These are phyloP conservation scores for Philhelius pedissequus DNA, from an alignment of 2,888 invertebrate genomes.

Conservation along the genomic window DNA sequence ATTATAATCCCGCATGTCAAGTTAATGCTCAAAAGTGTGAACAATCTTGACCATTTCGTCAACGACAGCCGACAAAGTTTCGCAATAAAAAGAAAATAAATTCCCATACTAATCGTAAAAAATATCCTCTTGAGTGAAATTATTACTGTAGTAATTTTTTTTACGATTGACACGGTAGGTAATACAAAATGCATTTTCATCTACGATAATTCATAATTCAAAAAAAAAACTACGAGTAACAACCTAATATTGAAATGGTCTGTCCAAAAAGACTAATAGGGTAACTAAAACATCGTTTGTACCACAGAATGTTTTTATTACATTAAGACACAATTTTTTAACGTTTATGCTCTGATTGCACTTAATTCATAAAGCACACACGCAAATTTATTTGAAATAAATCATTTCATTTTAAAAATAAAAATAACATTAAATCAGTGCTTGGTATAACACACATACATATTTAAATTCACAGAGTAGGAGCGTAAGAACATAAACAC, in stretches of 20 bases:
- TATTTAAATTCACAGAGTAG: neutral
- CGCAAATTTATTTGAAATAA: slow-evolving; percentile 56
- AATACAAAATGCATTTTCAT: neutral
- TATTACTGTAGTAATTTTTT: neutral
- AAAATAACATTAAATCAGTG: neutral
- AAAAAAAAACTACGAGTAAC: neutral
- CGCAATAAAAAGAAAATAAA: neutral
- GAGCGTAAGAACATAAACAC: neutral
- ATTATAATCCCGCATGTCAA: neutral
- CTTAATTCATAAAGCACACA: slow-evolving; percentile 32
- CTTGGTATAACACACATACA: neutral
- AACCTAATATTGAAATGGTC: neutral
- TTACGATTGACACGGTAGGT: too few relatives aligned
- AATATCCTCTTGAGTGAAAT: neutral
- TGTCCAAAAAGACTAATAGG: neutral
- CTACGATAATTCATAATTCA: neutral
- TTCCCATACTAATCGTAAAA: neutral
- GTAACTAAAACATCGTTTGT: neutral
- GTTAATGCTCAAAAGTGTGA: neutral
- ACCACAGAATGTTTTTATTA: slow-evolving; percentile 33
- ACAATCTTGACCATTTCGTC: neutral
- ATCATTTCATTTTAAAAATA: slow-evolving; percentile 36
- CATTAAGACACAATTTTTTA: neutral
- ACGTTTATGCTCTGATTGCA: slow-evolving; percentile 16
- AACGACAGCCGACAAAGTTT: neutral